phyloP scores from a whole-genome alignment of 2,797 vertebrate species.

The Anguilla anguilla region DNA sequence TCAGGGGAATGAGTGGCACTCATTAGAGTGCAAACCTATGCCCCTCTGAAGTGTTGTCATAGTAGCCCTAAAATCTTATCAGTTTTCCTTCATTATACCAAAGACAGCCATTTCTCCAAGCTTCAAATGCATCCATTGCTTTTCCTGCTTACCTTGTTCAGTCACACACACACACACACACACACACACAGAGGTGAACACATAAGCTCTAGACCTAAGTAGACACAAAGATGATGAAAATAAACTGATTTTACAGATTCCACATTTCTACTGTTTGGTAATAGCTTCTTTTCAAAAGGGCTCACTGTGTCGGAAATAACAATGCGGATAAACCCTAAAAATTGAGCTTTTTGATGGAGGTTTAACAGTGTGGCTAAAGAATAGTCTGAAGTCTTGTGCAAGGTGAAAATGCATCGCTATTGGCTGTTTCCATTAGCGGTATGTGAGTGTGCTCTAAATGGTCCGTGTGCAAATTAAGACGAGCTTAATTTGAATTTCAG shows the following conservation, averaged over 20 bases:
- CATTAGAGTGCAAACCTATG: neutral
- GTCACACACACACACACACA: neutral
- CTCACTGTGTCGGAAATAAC: neutral
- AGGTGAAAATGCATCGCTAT: neutral
- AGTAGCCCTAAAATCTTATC: neutral
- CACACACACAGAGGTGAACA: no score
- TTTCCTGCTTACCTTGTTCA: neutral
- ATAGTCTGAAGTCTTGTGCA: neutral
- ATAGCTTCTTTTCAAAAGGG: neutral
- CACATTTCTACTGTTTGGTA: neutral
- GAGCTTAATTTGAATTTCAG: neutral
- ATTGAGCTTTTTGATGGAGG: neutral
- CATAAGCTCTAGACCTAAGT: no score
- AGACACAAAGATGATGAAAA: neutral
- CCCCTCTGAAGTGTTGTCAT: neutral
- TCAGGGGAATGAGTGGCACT: neutral
- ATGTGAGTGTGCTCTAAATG: neutral
- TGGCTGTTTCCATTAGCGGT: neutral
- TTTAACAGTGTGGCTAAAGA: neutral
- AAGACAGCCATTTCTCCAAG: neutral
- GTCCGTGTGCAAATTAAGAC: neutral
- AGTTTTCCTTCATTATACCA: neutral
- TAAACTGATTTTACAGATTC: neutral
- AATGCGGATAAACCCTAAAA: no score
- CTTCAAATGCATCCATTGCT: neutral